Percentiles rank a stretch among this genome's conserved stretches.
phyloP scores from a whole-genome alignment of 2,113 vertebrate genomes.

The Indri indri region DNA sequence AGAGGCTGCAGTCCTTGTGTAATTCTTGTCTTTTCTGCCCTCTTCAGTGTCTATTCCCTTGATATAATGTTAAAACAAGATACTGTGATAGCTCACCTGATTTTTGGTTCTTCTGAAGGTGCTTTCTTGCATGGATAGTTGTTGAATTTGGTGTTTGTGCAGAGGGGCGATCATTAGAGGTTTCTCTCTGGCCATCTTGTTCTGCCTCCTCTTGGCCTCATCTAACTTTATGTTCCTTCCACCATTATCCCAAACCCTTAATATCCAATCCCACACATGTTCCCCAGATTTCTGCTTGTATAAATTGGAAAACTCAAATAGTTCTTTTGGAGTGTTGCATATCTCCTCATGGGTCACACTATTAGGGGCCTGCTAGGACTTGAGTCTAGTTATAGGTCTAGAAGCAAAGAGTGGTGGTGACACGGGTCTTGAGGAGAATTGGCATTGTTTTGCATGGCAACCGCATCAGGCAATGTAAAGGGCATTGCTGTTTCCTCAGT shows the following conservation, averaged over 20 bases:
- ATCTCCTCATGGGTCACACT: not conserved
- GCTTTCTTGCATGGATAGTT: too few species aligned
- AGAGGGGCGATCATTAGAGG: too few species aligned
- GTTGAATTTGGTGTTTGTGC: too few species aligned
- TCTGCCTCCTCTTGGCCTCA: not conserved
- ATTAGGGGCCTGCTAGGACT: not conserved
- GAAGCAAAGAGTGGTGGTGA: not conserved
- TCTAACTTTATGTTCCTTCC: not conserved
- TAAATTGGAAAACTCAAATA: not conserved
- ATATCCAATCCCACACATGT: not conserved
- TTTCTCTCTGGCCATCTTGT: too few species aligned
- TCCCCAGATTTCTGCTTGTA: not conserved
- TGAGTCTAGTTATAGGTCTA: not conserved
- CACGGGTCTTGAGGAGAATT: not conserved
- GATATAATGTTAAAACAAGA: too few species aligned
- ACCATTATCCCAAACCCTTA: not conserved
- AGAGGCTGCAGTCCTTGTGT: too few species aligned
- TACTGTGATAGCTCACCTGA: too few species aligned
- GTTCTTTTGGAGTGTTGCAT: not conserved
- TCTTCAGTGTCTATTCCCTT: too few species aligned
- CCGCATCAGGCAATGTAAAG: not conserved
- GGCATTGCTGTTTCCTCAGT: not conserved
- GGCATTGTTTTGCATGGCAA: not conserved
- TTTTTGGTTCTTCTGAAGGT: too few species aligned
- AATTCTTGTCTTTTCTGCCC: too few species aligned